Evolutionary conservation across 2,888 invertebrate species (phyloP).

Genomic region (Nematopogon swammerdamellus): DNA sequence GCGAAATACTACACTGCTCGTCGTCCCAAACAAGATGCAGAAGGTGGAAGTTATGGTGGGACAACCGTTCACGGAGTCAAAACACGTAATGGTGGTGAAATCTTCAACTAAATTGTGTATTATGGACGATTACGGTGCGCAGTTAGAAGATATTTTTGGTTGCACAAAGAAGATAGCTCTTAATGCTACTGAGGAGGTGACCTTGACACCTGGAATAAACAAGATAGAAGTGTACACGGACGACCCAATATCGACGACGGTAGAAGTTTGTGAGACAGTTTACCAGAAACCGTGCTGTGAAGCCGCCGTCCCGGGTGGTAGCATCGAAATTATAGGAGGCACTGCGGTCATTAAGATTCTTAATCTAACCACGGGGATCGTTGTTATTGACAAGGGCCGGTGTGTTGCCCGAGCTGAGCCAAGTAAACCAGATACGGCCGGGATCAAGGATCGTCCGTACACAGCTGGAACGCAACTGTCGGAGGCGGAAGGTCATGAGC

Average conservation of each 20-base stretch:
- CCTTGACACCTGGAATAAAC: slow-evolving; percentile 7
- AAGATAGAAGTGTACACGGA: slow-evolving; percentile 7
- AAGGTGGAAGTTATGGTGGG: slow-evolving; percentile 8
- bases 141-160: slow-evolving; percentile 2
- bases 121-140: slow-evolving; percentile 1
- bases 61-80: slow-evolving; percentile 6
- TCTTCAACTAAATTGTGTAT: slow-evolving; percentile 7
- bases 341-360: slow-evolving; percentile 6
- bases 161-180: slow-evolving; percentile 4
- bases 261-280: not conserved
- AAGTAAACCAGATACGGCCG: not conserved
- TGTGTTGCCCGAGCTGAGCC: slow-evolving; percentile 7
- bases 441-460: too few species aligned
- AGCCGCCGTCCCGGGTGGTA: too few species aligned
- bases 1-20: slow-evolving; percentile 3
- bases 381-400: slow-evolving; percentile 1
- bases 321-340: too few species aligned
- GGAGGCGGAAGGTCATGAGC: not conserved
- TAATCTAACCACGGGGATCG: slow-evolving; percentile 5
- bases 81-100: slow-evolving; percentile 7
- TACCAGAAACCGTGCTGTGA: too few species aligned
- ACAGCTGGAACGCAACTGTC: slow-evolving; percentile 1
- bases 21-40: slow-evolving; percentile 7
- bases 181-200: slow-evolving; percentile 2
- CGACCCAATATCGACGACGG: slow-evolving; percentile 4